phyloP scores from a whole-genome alignment of 2,797 vertebrate species.

The Loris lydekkerianus region DNA sequence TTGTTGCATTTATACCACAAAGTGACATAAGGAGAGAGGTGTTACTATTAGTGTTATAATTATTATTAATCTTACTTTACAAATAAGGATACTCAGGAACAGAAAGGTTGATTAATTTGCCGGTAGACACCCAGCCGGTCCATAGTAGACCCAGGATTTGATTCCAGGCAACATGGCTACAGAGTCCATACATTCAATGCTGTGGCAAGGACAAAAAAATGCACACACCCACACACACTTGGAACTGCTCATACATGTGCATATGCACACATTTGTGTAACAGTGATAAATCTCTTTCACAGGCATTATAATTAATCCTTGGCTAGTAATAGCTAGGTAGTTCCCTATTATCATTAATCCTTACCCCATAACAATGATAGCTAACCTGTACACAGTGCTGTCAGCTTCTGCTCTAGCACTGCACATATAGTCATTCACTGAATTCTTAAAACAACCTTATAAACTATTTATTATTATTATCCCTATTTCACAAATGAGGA shows the following conservation, averaged over 20 bases:
- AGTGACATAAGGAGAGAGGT: not conserved
- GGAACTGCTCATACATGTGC: not conserved
- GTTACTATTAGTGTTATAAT: not conserved
- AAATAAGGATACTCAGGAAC: conserved; percentile 8
- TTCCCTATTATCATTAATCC: not conserved
- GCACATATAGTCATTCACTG: not conserved
- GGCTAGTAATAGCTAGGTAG: not conserved
- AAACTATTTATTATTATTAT: not conserved
- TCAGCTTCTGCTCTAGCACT: not conserved
- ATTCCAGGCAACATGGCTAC: not conserved
- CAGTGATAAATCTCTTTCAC: not conserved
- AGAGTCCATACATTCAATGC: not conserved
- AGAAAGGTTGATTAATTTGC: not conserved
- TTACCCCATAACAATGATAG: not conserved
- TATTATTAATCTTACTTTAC: not conserved
- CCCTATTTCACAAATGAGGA: not conserved
- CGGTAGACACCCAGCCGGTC: not conserved
- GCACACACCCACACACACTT: not conserved
- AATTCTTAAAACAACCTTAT: not conserved
- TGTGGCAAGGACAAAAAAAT: not conserved
- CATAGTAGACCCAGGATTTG: not conserved
- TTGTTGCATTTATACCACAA: not conserved
- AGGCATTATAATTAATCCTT: not conserved
- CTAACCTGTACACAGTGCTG: not conserved
- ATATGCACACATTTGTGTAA: not conserved